These are phyloP conservation scores for Drosophila subsilvestris DNA, from an alignment of 2,888 invertebrate species.

Conservation along the genomic window DNA sequence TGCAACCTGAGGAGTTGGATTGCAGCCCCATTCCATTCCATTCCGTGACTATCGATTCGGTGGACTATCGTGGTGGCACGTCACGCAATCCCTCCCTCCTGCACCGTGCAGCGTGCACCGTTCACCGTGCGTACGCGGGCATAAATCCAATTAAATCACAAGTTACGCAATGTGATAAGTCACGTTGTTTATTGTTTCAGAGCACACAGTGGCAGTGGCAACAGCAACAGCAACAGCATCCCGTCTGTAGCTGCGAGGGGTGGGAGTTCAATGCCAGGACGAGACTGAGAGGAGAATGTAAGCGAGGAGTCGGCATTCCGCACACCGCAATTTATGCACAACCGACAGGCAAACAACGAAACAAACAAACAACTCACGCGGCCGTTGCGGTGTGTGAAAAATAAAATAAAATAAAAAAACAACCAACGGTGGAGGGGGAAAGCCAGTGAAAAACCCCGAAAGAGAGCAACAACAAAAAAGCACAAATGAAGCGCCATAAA, in stretches of 20 bases:
- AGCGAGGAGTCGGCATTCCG: constrained; percentile 24
- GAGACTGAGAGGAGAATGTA: too few species aligned
- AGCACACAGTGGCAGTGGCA: constrained; percentile 29
- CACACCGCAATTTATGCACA: constrained; percentile 71
- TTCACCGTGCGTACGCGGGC: constrained; percentile 34
- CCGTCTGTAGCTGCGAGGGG: constrained; percentile 7
- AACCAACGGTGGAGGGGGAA: constrained; percentile 10
- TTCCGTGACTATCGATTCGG: constrained; percentile 12
- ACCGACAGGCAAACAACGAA: constrained; percentile 57
- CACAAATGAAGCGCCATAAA: constrained; percentile 55
- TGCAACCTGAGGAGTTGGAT: neutral
- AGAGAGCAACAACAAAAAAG: constrained; percentile 23
- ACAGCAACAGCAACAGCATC: constrained; percentile 10
- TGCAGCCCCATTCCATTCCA: constrained; percentile 10
- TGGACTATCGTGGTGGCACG: neutral
- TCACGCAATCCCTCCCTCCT: neutral
- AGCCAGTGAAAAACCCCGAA: constrained; percentile 6
- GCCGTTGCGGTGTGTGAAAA: constrained; percentile 54
- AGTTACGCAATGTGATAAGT: constrained; percentile 80
- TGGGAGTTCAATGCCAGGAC: neutral
- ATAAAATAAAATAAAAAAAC: constrained; percentile 30
- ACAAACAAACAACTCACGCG: constrained; percentile 58
- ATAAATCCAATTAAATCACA: constrained; percentile 81
- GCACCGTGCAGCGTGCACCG: neutral
- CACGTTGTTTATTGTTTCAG: constrained; percentile 78